These are phyloP conservation scores for Esox niger DNA, from an alignment of 2,113 vertebrate species.

Conservation along the genomic window DNA sequence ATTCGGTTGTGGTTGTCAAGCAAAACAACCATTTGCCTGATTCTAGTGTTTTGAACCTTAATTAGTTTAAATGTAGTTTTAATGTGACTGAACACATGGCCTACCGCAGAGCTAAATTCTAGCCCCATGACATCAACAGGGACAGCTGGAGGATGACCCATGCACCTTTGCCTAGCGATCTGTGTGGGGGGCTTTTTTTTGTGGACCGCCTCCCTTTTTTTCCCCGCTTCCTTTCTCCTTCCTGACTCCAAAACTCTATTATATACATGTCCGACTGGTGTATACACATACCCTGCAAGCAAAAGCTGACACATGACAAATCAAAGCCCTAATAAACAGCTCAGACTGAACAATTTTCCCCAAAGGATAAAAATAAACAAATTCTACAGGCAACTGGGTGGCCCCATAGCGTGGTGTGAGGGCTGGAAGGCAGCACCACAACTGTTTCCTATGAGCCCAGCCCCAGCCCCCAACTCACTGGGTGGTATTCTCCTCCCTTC, in stretches of 20 bases:
- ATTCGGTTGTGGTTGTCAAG: not conserved
- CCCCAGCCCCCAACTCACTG: slow-evolving; percentile 66
- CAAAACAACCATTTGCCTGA: not conserved
- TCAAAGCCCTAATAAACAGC: slow-evolving; percentile 78
- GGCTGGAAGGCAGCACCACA: slow-evolving; percentile 75
- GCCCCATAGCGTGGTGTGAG: slow-evolving; percentile 76
- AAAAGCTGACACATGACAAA: slow-evolving; percentile 73
- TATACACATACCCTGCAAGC: slow-evolving; percentile 63
- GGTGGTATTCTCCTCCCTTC: slow-evolving; percentile 70
- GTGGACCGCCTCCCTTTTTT: too few species aligned
- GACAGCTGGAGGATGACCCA: slow-evolving; percentile 68
- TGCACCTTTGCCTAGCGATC: slow-evolving; percentile 51
- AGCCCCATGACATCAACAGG: slow-evolving; percentile 56
- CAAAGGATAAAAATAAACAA: slow-evolving; percentile 79
- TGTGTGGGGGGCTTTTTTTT: slow-evolving; percentile 53
- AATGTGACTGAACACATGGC: not conserved
- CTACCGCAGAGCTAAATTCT: not conserved
- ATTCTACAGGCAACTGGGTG: slow-evolving; percentile 75
- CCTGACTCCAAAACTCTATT: slow-evolving; percentile 49
- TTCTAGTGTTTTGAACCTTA: not conserved
- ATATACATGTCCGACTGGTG: slow-evolving; percentile 62
- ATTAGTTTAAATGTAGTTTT: slow-evolving; percentile 3
- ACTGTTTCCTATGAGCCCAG: slow-evolving; percentile 75
- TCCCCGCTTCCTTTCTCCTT: slow-evolving; percentile 25
- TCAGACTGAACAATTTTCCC: slow-evolving; percentile 62